Percentiles rank a stretch among this genome's conserved stretches.
phyloP scores from a whole-genome alignment of 2,797 vertebrate genomes.

The Paguma larvata region DNA sequence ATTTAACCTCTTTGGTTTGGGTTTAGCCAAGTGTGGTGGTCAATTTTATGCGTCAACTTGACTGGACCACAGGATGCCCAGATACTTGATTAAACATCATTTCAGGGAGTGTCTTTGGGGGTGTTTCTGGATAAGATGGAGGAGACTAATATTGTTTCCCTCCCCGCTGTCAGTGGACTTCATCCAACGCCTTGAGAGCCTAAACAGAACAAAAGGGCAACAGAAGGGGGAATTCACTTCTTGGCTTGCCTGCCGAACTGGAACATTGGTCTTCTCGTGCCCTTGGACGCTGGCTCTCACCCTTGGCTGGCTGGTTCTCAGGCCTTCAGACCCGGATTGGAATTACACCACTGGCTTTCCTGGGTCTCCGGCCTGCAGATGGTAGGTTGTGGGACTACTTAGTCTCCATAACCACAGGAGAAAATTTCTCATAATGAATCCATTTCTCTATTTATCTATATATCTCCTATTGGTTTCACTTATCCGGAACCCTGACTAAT shows the following conservation, averaged over 20 bases:
- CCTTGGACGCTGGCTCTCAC: neutral
- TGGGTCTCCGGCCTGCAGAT: neutral
- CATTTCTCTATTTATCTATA: neutral
- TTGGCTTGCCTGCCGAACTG: neutral
- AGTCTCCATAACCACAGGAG: neutral
- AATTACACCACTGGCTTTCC: neutral
- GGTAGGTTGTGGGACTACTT: neutral
- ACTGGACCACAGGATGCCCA: neutral
- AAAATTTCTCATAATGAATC: neutral
- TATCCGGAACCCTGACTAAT: neutral
- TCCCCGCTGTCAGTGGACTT: neutral
- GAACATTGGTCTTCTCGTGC: neutral
- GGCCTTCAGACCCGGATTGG: neutral
- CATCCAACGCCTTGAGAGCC: neutral
- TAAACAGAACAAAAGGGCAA: neutral
- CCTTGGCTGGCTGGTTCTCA: neutral
- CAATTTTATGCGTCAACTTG: constrained; percentile 27
- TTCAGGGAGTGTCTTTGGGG: neutral
- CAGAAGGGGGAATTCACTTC: neutral
- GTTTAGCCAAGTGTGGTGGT: neutral
- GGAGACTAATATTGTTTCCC: neutral
- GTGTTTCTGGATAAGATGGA: neutral
- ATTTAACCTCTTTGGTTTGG: neutral
- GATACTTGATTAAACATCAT: constrained; percentile 3
- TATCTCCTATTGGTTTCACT: neutral